These are phyloP conservation scores for Phylloscopus trochilus DNA, from an alignment of 2,113 vertebrate species.

Conservation along the genomic window DNA sequence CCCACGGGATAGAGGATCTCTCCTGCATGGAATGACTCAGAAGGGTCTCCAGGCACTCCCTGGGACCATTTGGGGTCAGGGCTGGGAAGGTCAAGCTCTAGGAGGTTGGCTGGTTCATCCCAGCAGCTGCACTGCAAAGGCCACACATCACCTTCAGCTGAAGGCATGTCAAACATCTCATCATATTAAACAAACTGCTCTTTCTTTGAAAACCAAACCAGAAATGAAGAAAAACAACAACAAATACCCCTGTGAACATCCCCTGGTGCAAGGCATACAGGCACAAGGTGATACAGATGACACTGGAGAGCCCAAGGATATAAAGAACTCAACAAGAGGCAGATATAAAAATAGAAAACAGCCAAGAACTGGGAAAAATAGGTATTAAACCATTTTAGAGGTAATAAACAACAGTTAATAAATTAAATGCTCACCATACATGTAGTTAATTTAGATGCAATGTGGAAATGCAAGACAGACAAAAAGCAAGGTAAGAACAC, in stretches of 20 bases:
- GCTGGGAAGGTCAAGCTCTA: background rate
- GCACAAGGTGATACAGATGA: accelerated
- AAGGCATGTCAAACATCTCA: background rate
- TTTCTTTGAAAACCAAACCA: background rate
- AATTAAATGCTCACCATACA: background rate
- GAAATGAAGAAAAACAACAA: background rate
- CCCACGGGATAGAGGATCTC: accelerated
- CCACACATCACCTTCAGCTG: background rate
- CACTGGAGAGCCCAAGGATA: background rate
- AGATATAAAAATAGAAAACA: background rate
- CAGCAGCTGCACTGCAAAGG: background rate
- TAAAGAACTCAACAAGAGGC: background rate
- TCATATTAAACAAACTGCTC: background rate
- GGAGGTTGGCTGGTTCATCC: background rate
- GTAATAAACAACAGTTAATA: background rate
- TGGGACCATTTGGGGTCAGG: background rate
- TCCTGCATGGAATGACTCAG: background rate
- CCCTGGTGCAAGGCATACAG: background rate
- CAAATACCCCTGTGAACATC: background rate
- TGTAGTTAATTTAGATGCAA: background rate
- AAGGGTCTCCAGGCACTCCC: background rate
- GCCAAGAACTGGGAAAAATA: background rate
- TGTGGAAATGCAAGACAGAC: background rate
- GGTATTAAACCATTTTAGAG: too few relatives aligned
- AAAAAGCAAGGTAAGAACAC: background rate